These are phyloP conservation scores for Spea bombifrons DNA, from an alignment of 2,113 vertebrate species.

Conservation along the genomic window DNA sequence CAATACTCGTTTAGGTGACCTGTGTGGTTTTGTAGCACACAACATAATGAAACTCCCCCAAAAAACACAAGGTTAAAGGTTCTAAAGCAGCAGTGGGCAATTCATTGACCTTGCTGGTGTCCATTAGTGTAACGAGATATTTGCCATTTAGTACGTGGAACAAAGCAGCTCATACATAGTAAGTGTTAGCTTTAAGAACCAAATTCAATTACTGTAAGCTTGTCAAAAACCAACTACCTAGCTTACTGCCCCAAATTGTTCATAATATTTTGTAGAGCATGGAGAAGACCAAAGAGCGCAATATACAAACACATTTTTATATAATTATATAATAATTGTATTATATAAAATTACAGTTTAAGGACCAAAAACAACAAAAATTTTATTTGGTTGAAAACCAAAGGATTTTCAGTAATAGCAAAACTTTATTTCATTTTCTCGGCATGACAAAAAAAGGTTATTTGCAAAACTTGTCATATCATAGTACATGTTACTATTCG, in stretches of 20 bases:
- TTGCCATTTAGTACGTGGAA: too few species aligned
- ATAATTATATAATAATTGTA: too few species aligned
- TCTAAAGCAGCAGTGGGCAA: too few species aligned
- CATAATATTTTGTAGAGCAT: background rate
- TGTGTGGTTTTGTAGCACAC: too few species aligned
- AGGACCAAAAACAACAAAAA: background rate
- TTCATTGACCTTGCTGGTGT: too few species aligned
- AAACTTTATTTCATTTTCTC: background rate
- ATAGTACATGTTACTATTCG: background rate
- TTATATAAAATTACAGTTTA: background rate
- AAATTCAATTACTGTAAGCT: background rate
- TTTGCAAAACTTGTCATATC: background rate
- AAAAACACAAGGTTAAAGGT: too few species aligned
- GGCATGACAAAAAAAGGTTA: background rate
- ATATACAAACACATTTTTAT: too few species aligned
- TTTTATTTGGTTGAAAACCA: too few species aligned
- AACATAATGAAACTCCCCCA: too few species aligned
- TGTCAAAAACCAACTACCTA: background rate
- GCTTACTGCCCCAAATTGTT: background rate
- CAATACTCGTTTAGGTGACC: too few species aligned
- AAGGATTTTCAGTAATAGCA: background rate
- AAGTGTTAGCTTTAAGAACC: background rate
- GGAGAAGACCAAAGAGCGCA: background rate
- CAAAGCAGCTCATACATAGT: background rate
- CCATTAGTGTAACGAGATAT: too few species aligned